Base-by-base conservation (phyloP, 1,140 invertebrate species). In the Conopomorpha cramerella region DNA sequence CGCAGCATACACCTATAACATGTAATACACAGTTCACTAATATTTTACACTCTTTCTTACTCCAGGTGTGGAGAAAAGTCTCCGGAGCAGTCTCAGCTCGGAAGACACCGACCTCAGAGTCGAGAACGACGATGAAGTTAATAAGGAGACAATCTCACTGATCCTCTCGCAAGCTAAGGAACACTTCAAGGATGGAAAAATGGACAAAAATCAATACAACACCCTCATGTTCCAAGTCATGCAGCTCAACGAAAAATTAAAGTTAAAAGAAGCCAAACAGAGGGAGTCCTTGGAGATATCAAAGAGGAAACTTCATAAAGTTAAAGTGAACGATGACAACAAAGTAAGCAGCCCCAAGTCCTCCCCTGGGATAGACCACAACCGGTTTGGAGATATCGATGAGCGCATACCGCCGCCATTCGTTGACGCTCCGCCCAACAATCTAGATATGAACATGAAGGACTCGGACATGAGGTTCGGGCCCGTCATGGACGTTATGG, bases 151-250 rank as follows among this genome's bases (percentile, higher is more conserved):
- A 34, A 84, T 86, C 32, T 86, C 88, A 49, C 87, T 88, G 6
- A 92, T 95, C 25, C 85, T 95, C 51, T 85, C 84, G 15, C 86
- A 92, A 53, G 92, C 92, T 1, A 88, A 93, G 30, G 89, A 92
- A 49, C 85, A 93, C 46, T 77, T 86, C 28, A 85, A 85, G 29
- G 82, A 84, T 30, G 92, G 92, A 1, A 81, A 82, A 10, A 84
- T 96, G 17, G 86, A 87, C 17, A 86, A 87, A 49, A 83, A 85
- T 7, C 86, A 93, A 50, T 92, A 93, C 54, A 88, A 91, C 42
- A 82, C 88, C 4, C 60, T 95, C 2, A 85, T 91, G 45, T 87
- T 91, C 54, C 87, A 90, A 55, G 85, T 91, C 1, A 70, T 91
- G 26, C 82, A 88, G 43, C 82, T 93, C 41, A 90, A 90, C 44